Evolutionary conservation across 1,140 invertebrate genomes (phyloP).

Genomic region (Aphelenchoides besseyi): DNA sequence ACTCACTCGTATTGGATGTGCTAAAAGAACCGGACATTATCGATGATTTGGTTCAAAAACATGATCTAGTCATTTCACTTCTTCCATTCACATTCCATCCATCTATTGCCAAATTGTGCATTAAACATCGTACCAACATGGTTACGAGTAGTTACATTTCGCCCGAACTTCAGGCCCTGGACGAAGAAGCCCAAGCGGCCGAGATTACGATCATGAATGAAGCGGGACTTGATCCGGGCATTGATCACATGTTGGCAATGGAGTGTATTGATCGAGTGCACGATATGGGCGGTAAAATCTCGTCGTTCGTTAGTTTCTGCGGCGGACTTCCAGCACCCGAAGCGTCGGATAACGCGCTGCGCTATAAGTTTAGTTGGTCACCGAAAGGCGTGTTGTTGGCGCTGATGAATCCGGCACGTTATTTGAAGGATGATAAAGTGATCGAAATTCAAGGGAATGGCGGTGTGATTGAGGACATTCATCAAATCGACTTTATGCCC

Average conservation of each 20-base stretch:
- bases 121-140: constrained; percentile 79
- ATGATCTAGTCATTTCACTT: constrained; percentile 78
- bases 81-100: constrained; percentile 87
- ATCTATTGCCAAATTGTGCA: constrained; percentile 77
- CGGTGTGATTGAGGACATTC: constrained; percentile 75
- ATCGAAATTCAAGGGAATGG: constrained; percentile 86
- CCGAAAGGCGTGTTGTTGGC: constrained; percentile 84
- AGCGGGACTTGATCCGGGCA: constrained; percentile 91
- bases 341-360: constrained; percentile 82
- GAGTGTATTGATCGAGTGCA: constrained; percentile 90
- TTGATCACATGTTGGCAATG: constrained; percentile 93
- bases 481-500: constrained; percentile 81
- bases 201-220: constrained; percentile 89
- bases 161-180: constrained; percentile 75
- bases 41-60: constrained; percentile 71
- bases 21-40: constrained; percentile 72
- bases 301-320: constrained; percentile 92
- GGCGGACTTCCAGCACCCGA: constrained; percentile 93
- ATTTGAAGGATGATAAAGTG: constrained; percentile 78
- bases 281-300: constrained; percentile 73
- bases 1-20: constrained; percentile 80
- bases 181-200: constrained; percentile 77
- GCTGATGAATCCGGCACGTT: constrained; percentile 81
- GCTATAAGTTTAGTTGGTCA: constrained; percentile 94
- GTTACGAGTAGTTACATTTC: constrained; percentile 93